These are phyloP conservation scores for Aselliscus stoliczkanus DNA, from an alignment of 2,797 vertebrate species.

Conservation along the genomic window DNA sequence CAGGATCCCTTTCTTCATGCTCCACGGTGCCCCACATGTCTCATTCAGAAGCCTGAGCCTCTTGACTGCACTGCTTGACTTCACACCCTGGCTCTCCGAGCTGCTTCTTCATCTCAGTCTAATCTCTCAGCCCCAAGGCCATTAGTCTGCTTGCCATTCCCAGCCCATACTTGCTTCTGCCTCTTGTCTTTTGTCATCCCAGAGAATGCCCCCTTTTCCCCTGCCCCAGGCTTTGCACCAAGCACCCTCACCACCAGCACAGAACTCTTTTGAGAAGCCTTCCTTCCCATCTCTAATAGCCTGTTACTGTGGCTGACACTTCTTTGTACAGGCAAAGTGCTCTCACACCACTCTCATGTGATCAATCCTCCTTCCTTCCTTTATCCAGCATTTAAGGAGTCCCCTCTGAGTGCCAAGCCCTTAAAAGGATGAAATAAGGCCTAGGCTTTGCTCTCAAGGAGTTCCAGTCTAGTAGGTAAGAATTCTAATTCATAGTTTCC, in stretches of 20 bases:
- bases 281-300: not conserved
- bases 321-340: not conserved
- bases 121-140: not conserved
- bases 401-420: not conserved
- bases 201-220: not conserved
- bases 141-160: not conserved
- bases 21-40: rapidly evolving
- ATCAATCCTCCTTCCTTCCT: not conserved
- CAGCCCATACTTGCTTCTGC: not conserved
- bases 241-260: not conserved
- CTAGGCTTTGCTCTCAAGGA: not conserved
- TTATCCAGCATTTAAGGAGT: not conserved
- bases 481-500: not conserved
- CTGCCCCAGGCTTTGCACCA: not conserved
- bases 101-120: not conserved
- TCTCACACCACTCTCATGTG: not conserved
- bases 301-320: not conserved
- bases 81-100: not conserved
- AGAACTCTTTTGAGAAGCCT: not conserved
- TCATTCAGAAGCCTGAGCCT: not conserved
- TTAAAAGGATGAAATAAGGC: not conserved
- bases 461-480: not conserved
- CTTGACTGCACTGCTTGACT: not conserved
- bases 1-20: not conserved
- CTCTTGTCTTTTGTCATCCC: not conserved